Evolutionary conservation across 2,888 invertebrate species (phyloP), one percentile per base, ranked within the genome.

Genomic region (Limnephilus marmoratus): DNA sequence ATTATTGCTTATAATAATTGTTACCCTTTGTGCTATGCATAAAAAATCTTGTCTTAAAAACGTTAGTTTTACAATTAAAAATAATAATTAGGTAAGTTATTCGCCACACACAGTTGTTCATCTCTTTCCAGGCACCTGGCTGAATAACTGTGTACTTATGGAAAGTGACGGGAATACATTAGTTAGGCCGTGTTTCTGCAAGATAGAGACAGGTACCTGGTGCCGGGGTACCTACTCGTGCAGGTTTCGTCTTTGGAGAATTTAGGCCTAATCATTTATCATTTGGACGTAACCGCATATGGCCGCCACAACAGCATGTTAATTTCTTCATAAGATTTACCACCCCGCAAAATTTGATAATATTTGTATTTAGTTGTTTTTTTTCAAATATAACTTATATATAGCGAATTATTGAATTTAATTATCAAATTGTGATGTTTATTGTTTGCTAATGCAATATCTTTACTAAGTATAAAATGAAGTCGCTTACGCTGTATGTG

Each of bases 241-340:
- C 18, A 68, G 53, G 53, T 5, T 68, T 13, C 83, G 85, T 91
- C 91, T 89, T 41, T n/a, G 31, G 34, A 34, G 29, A 82, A 31
- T 82, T 31, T 12, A 45, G 85, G 80, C n/a, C 41, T 91, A 89
- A 91, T n/a, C 68, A 68, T 91, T 91, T 90, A 91, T 91, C 91
- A 82, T 87, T 68, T 31, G 45, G 68, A 41, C 82, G 34, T 81
- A 53, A 29, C 85, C 41, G 87, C 86, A 31, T 87, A 37, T 37
- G 87, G 87, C 82, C 81, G 91, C 89, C 24, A 68, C n/a, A 68
- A 68, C 68, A n/a, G 68, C 24, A 7, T 68, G 68, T 24, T 68
- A 68, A 68, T 68, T 68, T 68, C 24, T 68, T 24, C 68, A 68
- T 68, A 68, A 68, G 68, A 24, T 68, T 68, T 24, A 68, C 7